These are phyloP conservation scores for Marmota flaviventris DNA, from an alignment of 2,113 vertebrate species.

Conservation along the genomic window DNA sequence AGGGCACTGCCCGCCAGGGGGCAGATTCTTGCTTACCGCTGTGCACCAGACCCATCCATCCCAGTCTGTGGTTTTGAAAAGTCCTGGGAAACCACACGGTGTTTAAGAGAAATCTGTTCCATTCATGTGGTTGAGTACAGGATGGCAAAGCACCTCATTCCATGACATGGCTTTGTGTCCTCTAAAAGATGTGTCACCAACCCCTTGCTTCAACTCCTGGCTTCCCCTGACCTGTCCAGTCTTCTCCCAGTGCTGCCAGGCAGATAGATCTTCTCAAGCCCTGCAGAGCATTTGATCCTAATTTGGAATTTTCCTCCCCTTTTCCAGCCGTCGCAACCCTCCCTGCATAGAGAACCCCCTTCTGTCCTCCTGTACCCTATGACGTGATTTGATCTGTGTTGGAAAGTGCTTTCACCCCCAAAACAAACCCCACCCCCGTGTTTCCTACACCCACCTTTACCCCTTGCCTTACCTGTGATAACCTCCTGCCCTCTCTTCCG, in stretches of 20 bases:
- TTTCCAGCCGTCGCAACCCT: neutral
- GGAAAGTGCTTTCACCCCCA: neutral
- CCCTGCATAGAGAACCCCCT: neutral
- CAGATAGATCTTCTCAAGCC: neutral
- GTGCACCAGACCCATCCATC: neutral
- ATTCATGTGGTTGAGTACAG: neutral
- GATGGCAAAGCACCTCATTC: neutral
- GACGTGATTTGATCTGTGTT: neutral
- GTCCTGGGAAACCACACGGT: neutral
- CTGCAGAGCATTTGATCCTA: neutral
- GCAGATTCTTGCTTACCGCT: fast-evolving
- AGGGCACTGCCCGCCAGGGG: neutral
- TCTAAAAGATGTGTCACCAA: neutral
- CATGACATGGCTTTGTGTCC: too few relatives aligned
- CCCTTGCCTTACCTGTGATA: fast-evolving
- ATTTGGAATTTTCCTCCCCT: neutral
- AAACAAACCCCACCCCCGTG: fast-evolving
- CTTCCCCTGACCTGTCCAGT: neutral
- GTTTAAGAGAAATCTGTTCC: neutral
- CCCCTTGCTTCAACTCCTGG: neutral
- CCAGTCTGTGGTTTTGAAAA: neutral
- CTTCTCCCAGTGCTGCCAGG: neutral
- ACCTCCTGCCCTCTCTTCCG: neutral
- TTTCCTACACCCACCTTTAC: neutral
- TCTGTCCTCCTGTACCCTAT: neutral